Percentiles rank a stretch among this genome's conserved stretches.
These are phyloP conservation scores for Heliconius ethilla DNA, from an alignment of 2,888 invertebrate genomes.

Conservation along the genomic window DNA sequence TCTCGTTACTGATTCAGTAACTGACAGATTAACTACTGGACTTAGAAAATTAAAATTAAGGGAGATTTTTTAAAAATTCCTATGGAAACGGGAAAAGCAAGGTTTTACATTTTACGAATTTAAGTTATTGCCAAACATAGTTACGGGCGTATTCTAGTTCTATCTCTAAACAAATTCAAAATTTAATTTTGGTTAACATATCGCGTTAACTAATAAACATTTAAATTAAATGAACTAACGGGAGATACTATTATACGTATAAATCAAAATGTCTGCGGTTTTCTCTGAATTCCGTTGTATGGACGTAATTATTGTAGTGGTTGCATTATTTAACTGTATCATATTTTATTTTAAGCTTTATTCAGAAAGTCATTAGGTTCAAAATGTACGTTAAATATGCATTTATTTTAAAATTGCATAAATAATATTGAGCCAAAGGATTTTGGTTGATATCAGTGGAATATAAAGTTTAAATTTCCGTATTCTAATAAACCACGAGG, in stretches of 20 bases:
- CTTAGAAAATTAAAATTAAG: too few species aligned
- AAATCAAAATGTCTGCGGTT: conserved; percentile 28
- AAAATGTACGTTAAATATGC: not conserved
- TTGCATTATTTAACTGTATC: conserved; percentile 6
- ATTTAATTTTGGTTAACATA: not conserved
- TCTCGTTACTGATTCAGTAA: too few species aligned
- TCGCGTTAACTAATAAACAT: not conserved
- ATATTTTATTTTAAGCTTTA: not conserved
- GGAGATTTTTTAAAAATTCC: too few species aligned
- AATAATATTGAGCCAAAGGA: not conserved
- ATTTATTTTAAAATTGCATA: not conserved
- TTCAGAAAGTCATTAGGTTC: not conserved
- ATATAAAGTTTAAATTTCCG: not conserved
- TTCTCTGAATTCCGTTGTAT: conserved; percentile 21
- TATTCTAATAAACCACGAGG: not conserved
- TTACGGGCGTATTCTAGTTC: too few species aligned
- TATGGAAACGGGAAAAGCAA: too few species aligned
- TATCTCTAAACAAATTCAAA: not conserved
- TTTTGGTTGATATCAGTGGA: not conserved
- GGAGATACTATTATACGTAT: conserved; percentile 22
- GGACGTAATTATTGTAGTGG: conserved; percentile 25
- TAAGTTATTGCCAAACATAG: too few species aligned
- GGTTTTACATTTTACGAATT: too few species aligned
- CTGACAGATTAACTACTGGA: too few species aligned
- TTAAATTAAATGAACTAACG: conserved; percentile 1